A percentile compares a stretch with the other conserved stretches of the same genome.
phyloP scores from a whole-genome alignment of 1,140 invertebrate species.

The Ganaspis sp. region DNA sequence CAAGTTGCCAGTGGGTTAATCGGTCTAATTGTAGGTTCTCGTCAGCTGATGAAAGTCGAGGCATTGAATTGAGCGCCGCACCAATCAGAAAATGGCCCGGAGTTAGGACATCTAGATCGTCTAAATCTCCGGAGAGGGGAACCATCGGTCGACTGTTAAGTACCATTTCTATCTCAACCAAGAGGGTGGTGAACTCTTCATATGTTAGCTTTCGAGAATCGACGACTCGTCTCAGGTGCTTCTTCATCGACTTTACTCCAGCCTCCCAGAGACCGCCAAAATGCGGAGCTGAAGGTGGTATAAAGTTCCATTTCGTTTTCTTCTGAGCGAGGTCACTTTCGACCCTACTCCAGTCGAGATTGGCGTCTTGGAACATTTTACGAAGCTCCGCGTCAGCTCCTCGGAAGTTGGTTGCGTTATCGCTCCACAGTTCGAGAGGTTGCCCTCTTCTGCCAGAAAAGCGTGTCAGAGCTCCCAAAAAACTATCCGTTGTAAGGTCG shows the following conservation, averaged over 20 bases:
- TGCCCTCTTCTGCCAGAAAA: not conserved
- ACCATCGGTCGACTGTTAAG: constrained; percentile 35
- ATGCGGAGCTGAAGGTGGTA: not conserved
- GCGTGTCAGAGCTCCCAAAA: not conserved
- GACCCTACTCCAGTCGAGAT: not conserved
- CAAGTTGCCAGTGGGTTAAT: constrained; percentile 7
- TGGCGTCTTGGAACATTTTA: not conserved
- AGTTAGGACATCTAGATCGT: not conserved
- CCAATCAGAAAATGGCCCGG: constrained; percentile 31
- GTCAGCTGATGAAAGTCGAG: not conserved
- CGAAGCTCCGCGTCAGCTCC: not conserved
- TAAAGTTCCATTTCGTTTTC: not conserved
- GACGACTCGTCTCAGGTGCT: not conserved
- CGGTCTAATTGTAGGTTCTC: not conserved
- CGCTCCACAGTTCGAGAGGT: not conserved
- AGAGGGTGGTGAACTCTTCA: not conserved
- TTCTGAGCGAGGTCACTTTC: not conserved
- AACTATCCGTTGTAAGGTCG: not conserved
- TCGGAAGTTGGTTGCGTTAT: not conserved
- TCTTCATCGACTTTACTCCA: not conserved
- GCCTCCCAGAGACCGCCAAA: not conserved
- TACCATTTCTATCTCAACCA: not conserved
- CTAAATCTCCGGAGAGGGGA: constrained; percentile 15
- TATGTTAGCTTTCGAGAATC: not conserved
- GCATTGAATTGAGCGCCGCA: not conserved